Evolutionary conservation across 2,113 vertebrate species (phyloP).

Genomic region (Xiphias gladius): DNA sequence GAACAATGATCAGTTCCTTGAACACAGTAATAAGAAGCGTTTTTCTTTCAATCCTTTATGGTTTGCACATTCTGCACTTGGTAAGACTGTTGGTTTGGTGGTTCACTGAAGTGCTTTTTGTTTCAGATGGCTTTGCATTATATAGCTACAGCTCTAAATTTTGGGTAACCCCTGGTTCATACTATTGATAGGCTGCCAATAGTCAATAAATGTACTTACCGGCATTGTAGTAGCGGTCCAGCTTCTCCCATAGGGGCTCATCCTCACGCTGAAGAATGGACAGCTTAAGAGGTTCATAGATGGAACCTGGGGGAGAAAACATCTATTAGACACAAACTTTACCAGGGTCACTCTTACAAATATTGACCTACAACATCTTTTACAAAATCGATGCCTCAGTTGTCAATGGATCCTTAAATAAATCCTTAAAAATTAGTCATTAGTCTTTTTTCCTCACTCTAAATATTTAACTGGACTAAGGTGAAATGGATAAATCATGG

Average conservation of each 20-base stretch:
- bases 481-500: background rate
- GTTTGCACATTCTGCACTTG: background rate
- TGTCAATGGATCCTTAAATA: background rate
- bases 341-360: background rate
- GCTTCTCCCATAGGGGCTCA: constrained; percentile 92
- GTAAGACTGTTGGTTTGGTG: background rate
- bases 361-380: background rate
- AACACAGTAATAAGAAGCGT: background rate
- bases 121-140: background rate
- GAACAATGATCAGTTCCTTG: background rate
- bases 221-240: constrained; percentile 93
- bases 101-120: background rate
- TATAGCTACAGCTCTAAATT: background rate
- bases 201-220: constrained; percentile 84
- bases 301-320: constrained; percentile 87
- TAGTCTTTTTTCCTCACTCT: background rate
- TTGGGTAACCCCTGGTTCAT: background rate
- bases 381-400: background rate
- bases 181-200: background rate
- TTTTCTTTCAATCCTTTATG: background rate
- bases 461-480: background rate
- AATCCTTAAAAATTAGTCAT: background rate
- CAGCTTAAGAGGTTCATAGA: constrained; percentile 96
- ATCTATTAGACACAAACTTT: constrained; percentile 34
- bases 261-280: constrained; percentile 86